Conservation (phyloP, 2,888 invertebrate species). For the Lottia gigantea region DNA sequence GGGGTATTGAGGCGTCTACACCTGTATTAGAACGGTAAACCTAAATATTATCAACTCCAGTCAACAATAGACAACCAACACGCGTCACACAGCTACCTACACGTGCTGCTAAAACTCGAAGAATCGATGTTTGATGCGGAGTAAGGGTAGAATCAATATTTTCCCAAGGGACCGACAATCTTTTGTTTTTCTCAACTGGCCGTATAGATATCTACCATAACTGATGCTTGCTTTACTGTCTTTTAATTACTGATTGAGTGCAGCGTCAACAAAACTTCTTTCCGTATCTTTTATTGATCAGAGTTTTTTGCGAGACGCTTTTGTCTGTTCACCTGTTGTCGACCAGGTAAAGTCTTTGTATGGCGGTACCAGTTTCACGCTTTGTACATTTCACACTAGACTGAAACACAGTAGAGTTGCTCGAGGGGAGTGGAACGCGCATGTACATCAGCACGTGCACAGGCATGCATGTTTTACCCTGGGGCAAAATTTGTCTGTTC, state of each 20-base stretch:
- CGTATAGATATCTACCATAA: conserved; percentile 1
- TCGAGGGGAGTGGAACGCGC: too few species aligned
- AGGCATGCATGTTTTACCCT: too few species aligned
- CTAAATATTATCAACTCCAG: neutral
- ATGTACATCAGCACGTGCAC: too few species aligned
- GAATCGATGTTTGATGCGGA: conserved; percentile 4
- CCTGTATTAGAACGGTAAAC: neutral
- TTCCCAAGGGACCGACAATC: neutral
- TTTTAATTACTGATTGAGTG: conserved; percentile 2
- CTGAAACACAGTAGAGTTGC: too few species aligned
- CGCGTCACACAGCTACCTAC: conserved; percentile 1
- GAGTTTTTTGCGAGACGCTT: neutral
- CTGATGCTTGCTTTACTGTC: conserved; percentile 3
- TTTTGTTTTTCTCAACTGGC: neutral
- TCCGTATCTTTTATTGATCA: neutral
- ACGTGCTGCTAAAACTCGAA: neutral
- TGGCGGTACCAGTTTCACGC: neutral
- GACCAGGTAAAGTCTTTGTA: conserved; percentile 2
- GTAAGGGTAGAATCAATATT: conserved; percentile 4
- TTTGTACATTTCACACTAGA: neutral
- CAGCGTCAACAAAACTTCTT: neutral
- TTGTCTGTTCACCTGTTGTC: neutral
- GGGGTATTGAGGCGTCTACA: neutral
- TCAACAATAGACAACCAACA: neutral
- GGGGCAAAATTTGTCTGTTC: too few species aligned